Evolutionary conservation across 2,888 invertebrate species (phyloP).

Genomic region (Strigamia maritima): DNA sequence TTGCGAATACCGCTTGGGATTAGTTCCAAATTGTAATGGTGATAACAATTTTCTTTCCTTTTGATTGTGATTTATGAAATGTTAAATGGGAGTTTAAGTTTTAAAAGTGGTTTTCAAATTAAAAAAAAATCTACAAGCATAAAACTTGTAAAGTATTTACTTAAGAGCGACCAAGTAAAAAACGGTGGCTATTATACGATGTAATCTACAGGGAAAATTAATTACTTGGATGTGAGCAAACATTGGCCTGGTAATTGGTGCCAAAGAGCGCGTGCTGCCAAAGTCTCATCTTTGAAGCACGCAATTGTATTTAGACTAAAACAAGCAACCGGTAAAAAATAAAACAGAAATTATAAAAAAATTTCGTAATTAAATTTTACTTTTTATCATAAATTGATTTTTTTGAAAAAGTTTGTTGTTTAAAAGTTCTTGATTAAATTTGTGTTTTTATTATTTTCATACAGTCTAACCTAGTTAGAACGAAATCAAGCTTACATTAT

Average conservation of each 20-base stretch:
- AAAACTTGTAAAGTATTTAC: slow-evolving; percentile 10
- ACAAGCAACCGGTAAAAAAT: background rate
- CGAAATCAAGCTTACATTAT: too few species aligned
- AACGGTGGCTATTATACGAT: slow-evolving; percentile 22
- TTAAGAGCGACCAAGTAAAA: slow-evolving; percentile 15
- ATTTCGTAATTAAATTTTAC: background rate
- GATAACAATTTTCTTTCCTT: background rate
- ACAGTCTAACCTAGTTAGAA: too few species aligned
- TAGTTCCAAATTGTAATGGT: slow-evolving; percentile 8
- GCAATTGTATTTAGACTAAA: background rate
- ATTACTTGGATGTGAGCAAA: slow-evolving; percentile 31
- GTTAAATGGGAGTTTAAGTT: background rate
- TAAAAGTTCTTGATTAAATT: too few species aligned
- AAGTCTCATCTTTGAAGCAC: slow-evolving; percentile 8
- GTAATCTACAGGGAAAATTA: slow-evolving; percentile 28
- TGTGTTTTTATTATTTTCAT: too few species aligned
- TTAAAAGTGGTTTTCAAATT: background rate
- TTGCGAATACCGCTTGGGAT: background rate
- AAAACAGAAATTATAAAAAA: background rate
- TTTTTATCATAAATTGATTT: background rate
- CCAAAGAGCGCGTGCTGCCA: slow-evolving; percentile 32
- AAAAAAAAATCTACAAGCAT: background rate
- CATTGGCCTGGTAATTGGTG: slow-evolving; percentile 34
- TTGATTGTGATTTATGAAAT: slow-evolving; percentile 1
- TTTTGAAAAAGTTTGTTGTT: background rate